phyloP scores from a whole-genome alignment of 2,888 invertebrate species.

The Drosophila longiperda region DNA sequence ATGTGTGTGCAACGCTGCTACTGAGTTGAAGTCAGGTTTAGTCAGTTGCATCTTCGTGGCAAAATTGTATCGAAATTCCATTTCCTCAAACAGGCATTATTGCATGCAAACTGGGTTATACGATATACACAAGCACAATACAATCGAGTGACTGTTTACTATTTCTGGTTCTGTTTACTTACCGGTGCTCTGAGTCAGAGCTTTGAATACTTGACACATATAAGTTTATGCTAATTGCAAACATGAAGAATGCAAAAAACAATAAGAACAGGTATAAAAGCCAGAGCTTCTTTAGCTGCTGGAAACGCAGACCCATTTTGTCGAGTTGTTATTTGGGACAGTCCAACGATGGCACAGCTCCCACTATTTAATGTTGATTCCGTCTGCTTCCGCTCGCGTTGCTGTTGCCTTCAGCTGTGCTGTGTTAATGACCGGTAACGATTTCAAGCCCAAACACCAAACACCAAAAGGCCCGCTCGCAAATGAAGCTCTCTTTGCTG shows the following conservation, averaged over 20 bases:
- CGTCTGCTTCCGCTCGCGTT: constrained; percentile 28
- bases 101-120: constrained; percentile 5
- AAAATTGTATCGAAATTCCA: constrained; percentile 14
- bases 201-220: constrained; percentile 83
- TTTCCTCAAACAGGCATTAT: constrained; percentile 16
- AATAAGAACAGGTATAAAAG: constrained; percentile 83
- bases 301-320: constrained; percentile 83
- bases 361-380: constrained; percentile 7
- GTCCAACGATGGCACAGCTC: constrained; percentile 5
- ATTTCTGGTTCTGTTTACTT: constrained; percentile 48
- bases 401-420: constrained; percentile 51
- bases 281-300: constrained; percentile 84
- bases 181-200: constrained; percentile 62
- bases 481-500: constrained; percentile 56
- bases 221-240: constrained; percentile 84
- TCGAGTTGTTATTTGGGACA: constrained; percentile 36
- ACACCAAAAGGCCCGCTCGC: constrained; percentile 14
- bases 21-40: constrained; percentile 13
- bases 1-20: constrained; percentile 20
- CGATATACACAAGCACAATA: constrained; percentile 4
- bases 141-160: constrained; percentile 13
- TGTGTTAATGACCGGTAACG: constrained; percentile 60
- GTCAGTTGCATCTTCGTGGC: constrained; percentile 44
- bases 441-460: constrained; percentile 16
- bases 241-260: constrained; percentile 85